phyloP scores from a whole-genome alignment of 1,140 invertebrate species.

The Drosophila ogumai region DNA sequence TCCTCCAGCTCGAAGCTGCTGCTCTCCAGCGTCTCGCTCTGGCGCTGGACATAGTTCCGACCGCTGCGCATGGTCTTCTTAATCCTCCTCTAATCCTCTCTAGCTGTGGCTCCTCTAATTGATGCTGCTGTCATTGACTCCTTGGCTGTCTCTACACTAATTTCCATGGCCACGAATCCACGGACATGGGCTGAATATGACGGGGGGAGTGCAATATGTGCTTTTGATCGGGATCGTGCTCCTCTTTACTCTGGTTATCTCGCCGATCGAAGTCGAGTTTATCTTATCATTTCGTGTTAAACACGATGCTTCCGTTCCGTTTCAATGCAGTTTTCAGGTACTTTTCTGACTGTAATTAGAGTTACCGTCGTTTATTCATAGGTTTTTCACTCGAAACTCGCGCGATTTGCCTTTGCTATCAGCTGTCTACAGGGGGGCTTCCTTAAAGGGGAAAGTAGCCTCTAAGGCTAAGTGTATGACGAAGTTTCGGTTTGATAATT shows the following conservation, averaged over 20 bases:
- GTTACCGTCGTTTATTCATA: slow-evolving; percentile 30
- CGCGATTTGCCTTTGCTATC: slow-evolving; percentile 48
- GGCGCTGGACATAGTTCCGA: slow-evolving; percentile 52
- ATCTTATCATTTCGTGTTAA: slow-evolving; percentile 59
- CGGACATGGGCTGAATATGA: slow-evolving; percentile 19
- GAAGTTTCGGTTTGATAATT: background rate
- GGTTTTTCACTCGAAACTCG: slow-evolving; percentile 10
- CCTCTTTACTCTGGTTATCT: slow-evolving; percentile 6
- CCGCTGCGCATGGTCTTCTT: slow-evolving; percentile 54
- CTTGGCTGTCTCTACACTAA: slow-evolving; percentile 48
- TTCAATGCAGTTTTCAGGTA: slow-evolving; percentile 45
- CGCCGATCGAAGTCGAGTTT: slow-evolving; percentile 16
- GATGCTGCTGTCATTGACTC: slow-evolving; percentile 34
- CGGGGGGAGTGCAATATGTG: background rate
- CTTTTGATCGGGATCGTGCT: slow-evolving; percentile 11
- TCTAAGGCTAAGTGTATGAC: background rate
- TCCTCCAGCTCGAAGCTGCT: slow-evolving; percentile 76
- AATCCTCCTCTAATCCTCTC: slow-evolving; percentile 12
- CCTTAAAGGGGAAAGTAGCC: background rate
- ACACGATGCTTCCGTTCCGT: slow-evolving; percentile 23
- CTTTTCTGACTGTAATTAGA: slow-evolving; percentile 59
- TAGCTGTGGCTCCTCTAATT: slow-evolving; percentile 33
- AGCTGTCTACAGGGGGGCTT: slow-evolving; percentile 24
- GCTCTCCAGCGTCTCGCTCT: slow-evolving; percentile 39
- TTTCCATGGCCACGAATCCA: slow-evolving; percentile 71